Base-by-base conservation (phyloP, 2,797 vertebrate genomes). In the Myotis vivesi region DNA sequence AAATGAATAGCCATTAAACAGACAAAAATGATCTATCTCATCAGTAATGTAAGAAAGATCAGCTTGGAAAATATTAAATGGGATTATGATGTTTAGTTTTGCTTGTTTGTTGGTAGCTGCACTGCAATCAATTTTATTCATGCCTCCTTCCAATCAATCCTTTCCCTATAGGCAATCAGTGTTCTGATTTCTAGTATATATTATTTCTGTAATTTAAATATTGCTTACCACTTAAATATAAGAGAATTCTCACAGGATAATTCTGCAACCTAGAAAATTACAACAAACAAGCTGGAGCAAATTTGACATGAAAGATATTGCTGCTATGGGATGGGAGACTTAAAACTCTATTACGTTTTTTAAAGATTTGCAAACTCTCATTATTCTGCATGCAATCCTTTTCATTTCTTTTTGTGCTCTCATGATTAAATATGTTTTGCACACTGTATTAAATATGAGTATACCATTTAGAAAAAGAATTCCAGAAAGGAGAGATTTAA, bases 121-220 rank as follows among this genome's bases (percentile, higher is more conserved):
- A 38, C 25, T 25, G 10, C 23, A 68, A 28, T 89, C 30, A 41
- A 30, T 71, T 30, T 59, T 30, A 23, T 44, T 41, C 44, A 36
- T 44, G 30, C 13, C 36, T 73, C 66, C 17, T 53, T 73, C 46
- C 33, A 55, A n/a, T 62, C 76, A 57, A 3, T 49, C 38, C 13
- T 49, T 28, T 89, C 55, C n/a, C 55, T 44, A 2, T 12, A 51
- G 38, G n/a, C 28, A 75, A 75, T 66, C 11, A 22, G n/a, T 36
- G 23, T 55, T 71, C 8, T 55, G 55, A 79, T 53, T 87, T 76
- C 51, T 33, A 75, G 28, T 36, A 68, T 44, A 38, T 46, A 87
- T 87, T 41, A 94, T 38, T 83, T 71, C 46, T 73, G 12, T 87
- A 68, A 84, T 90, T 87, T 73, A 66, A 84, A 22, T 83, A 92